phyloP scores from a whole-genome alignment of 2,797 vertebrate genomes.

The Remorina albescens region DNA sequence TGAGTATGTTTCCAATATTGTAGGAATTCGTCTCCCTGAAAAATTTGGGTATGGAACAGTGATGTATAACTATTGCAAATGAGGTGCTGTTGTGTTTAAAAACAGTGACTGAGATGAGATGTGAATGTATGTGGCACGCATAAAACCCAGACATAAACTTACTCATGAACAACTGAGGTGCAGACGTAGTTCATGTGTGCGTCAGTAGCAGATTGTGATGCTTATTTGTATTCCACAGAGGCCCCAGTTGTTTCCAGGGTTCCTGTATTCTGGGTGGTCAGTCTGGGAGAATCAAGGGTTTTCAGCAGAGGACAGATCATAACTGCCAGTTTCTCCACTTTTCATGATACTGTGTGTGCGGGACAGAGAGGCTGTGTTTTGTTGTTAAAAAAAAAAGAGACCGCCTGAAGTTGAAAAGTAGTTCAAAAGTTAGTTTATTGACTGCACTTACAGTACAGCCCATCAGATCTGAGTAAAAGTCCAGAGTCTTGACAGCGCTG shows the following conservation, averaged over 20 bases:
- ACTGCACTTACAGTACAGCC: neutral
- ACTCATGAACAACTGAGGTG: neutral
- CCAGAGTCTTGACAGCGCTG: neutral
- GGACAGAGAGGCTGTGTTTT: slow-evolving; percentile 42
- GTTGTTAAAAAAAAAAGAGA: neutral
- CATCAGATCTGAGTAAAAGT: neutral
- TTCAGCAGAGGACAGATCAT: slow-evolving; percentile 28
- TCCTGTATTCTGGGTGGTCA: slow-evolving; percentile 54
- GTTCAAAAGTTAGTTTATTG: neutral
- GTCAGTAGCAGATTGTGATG: slow-evolving; percentile 16
- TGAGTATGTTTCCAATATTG: slow-evolving; percentile 12
- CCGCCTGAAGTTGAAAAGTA: slow-evolving; percentile 6
- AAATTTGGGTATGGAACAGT: slow-evolving; percentile 5
- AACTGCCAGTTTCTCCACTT: slow-evolving; percentile 27
- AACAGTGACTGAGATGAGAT: neutral
- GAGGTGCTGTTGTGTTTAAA: neutral
- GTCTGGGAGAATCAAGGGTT: slow-evolving; percentile 55
- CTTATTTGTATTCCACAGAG: slow-evolving; percentile 58
- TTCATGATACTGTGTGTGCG: slow-evolving; percentile 39
- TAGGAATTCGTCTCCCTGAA: neutral
- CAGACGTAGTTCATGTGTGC: neutral
- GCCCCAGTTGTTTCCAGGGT: slow-evolving; percentile 48
- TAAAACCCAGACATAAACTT: too few species aligned
- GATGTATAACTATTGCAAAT: too few species aligned
- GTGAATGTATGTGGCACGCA: neutral